Evolutionary conservation across 2,888 invertebrate species (phyloP).

Genomic region (Cataglyphis livida): DNA sequence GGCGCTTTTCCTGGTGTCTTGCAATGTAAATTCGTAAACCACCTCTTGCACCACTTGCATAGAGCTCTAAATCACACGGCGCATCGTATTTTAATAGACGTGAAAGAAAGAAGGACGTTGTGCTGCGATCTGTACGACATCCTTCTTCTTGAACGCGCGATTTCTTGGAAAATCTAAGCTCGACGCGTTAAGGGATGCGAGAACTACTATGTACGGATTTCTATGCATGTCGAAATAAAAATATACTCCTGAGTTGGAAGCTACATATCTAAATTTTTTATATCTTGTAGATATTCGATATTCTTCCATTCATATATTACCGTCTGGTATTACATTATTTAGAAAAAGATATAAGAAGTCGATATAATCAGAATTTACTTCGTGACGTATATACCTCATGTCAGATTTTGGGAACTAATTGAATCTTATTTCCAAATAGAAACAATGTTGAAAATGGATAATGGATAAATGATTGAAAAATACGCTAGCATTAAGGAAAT

Average conservation of each 20-base stretch:
- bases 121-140: not conserved
- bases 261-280: conserved; percentile 41
- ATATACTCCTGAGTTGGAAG: conserved; percentile 34
- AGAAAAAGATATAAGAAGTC: conserved; percentile 29
- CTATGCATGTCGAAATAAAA: conserved; percentile 46
- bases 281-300: conserved; percentile 30
- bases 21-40: conserved; percentile 5
- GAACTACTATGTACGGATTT: conserved; percentile 7
- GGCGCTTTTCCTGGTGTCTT: conserved; percentile 48
- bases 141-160: not conserved
- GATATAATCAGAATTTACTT: conserved; percentile 30
- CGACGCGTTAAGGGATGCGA: conserved; percentile 14
- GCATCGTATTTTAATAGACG: not conserved
- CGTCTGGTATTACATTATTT: conserved; percentile 22
- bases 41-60: not conserved
- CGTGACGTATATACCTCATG: conserved; percentile 14
- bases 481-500: not conserved
- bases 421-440: conserved; percentile 24
- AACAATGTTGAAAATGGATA: not conserved
- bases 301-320: conserved; percentile 27
- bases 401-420: conserved; percentile 21
- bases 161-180: conserved; percentile 21
- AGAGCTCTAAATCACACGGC: not conserved
- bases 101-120: not conserved
- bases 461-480: not conserved